Evolutionary conservation across 2,113 vertebrate genomes (phyloP), one percentile per base, ranked within the genome.

Genomic region (Oncorhynchus gorbuscha): DNA sequence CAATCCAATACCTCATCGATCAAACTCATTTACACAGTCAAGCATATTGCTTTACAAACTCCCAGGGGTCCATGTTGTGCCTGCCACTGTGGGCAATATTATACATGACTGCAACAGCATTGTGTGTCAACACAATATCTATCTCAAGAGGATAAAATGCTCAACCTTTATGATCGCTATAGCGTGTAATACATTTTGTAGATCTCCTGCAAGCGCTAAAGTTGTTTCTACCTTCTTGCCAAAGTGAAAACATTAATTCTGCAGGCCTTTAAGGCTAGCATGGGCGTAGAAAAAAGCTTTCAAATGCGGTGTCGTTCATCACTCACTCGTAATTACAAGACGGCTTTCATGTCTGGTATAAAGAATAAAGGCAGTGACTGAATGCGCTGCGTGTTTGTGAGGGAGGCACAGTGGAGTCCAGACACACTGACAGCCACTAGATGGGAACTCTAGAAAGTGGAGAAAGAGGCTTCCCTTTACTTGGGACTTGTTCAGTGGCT

Each of bases 301-400:
- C 1, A 1, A 62, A 75, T 2, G 69, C 2, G 39, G 76, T 71
- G 55, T 69, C 18, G 79, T 64, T 77, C 80, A 78, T 86, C 87
- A 85, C 75, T 80, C 62, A 78, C 18, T 35, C 16, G 70, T 69
- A 75, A 79, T 55, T 67, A 69, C 58, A 73, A 74, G 66, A 49
- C 75, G 22, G 18, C 1, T 0, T 69, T 69, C 9, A 74, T 76
- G 0, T 2, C 59, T 70, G 75, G 76, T 75, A 39, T 45, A 48
- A 66, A 80, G 75, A 72, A 55, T 55, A 35, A 64, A 13, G 75
- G 28, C 61, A 59, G 59, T 67, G 61, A 28, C 35, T 49, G 59
- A 73, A 65, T 61, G 65, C 74, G 18, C 3, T n/a, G 71, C 61
- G 51, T 74, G 32, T 84, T 83, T 81, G 61, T 55, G 32, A 81